Evolutionary conservation across 1,140 invertebrate species (phyloP).

Genomic region (Hormaphis cornu): DNA sequence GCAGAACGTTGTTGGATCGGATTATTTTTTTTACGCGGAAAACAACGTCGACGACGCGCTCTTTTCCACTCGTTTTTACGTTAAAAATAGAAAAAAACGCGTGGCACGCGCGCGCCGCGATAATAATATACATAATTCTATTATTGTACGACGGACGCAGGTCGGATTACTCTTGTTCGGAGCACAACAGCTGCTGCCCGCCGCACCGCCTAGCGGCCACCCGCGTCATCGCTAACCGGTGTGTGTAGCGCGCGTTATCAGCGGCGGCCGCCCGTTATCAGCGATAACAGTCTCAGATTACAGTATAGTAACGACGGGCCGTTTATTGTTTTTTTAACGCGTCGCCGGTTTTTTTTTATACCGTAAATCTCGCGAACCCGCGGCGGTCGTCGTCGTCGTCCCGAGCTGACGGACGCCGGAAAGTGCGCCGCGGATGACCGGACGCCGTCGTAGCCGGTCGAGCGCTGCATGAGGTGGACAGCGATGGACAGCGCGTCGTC

Average conservation of each 20-base stretch:
- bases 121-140: too few relatives aligned
- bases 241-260: too few relatives aligned
- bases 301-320: too few relatives aligned
- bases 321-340: too few relatives aligned
- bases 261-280: not conserved
- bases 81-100: conserved; percentile 14
- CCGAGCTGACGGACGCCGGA: too few relatives aligned
- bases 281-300: too few relatives aligned
- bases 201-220: not conserved
- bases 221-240: not conserved
- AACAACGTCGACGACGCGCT: not conserved
- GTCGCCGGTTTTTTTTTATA: too few relatives aligned
- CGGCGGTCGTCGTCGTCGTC: too few relatives aligned
- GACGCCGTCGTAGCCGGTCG: conserved; percentile 28
- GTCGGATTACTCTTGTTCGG: conserved; percentile 31
- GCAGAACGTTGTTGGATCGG: not conserved
- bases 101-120: conserved; percentile 21
- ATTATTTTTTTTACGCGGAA: not conserved
- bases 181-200: conserved; percentile 8
- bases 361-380: too few relatives aligned
- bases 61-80: not conserved
- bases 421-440: conserved; percentile 31
- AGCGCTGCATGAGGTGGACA: conserved; percentile 35
- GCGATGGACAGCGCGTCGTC: conserved; percentile 63
- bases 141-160: conserved; percentile 21